These are phyloP conservation scores for Leucophenga maculata DNA, from an alignment of 2,888 invertebrate genomes.

Conservation along the genomic window DNA sequence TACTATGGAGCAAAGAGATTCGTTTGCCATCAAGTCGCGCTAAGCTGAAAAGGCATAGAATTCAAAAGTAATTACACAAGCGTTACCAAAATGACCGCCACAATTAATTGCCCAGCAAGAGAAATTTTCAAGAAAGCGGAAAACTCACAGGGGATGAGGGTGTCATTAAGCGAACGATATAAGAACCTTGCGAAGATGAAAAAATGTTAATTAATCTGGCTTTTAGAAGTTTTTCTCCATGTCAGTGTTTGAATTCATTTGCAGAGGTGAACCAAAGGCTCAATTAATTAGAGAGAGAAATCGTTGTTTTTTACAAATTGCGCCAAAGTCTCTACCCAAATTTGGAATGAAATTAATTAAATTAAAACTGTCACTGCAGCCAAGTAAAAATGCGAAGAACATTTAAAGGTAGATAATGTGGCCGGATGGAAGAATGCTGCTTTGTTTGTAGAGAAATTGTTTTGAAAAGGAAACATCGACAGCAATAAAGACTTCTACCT, in stretches of 20 bases:
- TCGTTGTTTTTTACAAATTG: too few relatives aligned
- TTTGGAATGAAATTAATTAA: conserved; percentile 9
- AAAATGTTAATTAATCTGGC: conserved; percentile 24
- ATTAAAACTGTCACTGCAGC: conserved; percentile 18
- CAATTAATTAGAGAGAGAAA: conserved; percentile 54
- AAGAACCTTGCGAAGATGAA: not conserved
- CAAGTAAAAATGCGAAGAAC: not conserved
- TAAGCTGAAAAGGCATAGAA: not conserved
- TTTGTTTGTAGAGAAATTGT: not conserved
- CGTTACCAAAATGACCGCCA: not conserved
- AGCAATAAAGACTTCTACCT: not conserved
- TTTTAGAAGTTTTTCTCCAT: conserved; percentile 1
- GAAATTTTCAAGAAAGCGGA: not conserved
- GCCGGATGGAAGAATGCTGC: not conserved
- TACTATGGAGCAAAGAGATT: not conserved
- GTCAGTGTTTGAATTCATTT: conserved; percentile 17
- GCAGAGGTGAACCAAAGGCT: conserved; percentile 52
- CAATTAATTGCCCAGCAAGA: conserved; percentile 16
- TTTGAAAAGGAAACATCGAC: not conserved
- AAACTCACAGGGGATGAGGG: not conserved
- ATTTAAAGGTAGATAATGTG: too few relatives aligned
- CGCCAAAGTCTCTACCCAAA: too few relatives aligned
- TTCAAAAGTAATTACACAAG: conserved; percentile 16
- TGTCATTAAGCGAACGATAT: not conserved
- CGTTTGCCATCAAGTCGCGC: not conserved